Percentiles rank a stretch among this genome's conserved stretches.
Conservation (phyloP, 2,888 invertebrate species). For the Drosophila affinis region DNA sequence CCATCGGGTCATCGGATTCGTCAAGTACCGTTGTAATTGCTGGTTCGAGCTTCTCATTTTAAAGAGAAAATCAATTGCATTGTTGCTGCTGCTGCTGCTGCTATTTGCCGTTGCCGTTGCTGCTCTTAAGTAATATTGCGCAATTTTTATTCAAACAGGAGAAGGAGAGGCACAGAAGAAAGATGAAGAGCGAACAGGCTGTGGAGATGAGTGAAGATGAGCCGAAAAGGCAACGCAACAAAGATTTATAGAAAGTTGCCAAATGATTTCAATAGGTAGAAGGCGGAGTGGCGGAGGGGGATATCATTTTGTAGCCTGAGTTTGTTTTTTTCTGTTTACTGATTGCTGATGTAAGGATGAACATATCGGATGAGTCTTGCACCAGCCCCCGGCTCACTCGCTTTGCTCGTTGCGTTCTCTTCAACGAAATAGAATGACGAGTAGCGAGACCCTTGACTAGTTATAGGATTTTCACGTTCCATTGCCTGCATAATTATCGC, state of each 20-base stretch:
- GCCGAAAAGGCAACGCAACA: slow-evolving; percentile 1
- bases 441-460: too few species aligned
- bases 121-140: slow-evolving; percentile 76
- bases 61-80: slow-evolving; percentile 57
- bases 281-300: not conserved
- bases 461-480: not conserved
- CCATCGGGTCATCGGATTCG: slow-evolving; percentile 49
- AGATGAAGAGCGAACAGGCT: not conserved
- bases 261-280: slow-evolving; percentile 8
- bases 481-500: too few species aligned
- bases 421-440: too few species aligned
- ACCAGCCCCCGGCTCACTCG: too few species aligned
- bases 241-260: slow-evolving; percentile 37
- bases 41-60: slow-evolving; percentile 48
- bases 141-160: slow-evolving; percentile 71
- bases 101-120: not conserved
- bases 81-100: slow-evolving; percentile 37
- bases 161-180: not conserved
- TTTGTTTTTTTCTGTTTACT: slow-evolving; percentile 4
- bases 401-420: too few species aligned
- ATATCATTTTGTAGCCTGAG: slow-evolving; percentile 21
- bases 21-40: slow-evolving; percentile 76
- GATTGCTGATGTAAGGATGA: slow-evolving; percentile 18
- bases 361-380: too few species aligned
- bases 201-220: not conserved